A percentile compares a stretch with the other conserved stretches of the same genome.
Evolutionary conservation across 2,888 invertebrate genomes (phyloP).

Genomic region (Lissocephala sabroskyi): DNA sequence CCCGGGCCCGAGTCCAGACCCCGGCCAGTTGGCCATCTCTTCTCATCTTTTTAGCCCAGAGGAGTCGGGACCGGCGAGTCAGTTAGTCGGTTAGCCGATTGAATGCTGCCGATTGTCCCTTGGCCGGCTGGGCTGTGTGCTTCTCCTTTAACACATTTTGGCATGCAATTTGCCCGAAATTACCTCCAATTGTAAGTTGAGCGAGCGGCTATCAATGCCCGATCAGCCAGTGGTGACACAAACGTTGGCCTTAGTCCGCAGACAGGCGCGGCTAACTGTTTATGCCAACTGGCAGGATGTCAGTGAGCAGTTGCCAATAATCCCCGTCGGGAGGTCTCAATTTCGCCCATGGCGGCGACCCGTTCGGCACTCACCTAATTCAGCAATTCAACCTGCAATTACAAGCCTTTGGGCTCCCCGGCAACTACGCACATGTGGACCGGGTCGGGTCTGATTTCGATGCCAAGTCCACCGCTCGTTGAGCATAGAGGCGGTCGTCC

Average conservation of each 20-base stretch:
- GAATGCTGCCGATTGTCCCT: neutral
- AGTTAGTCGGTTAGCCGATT: conserved; percentile 61
- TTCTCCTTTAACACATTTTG: conserved; percentile 72
- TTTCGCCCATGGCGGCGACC: too few species aligned
- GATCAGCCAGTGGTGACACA: conserved; percentile 23
- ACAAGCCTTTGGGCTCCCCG: too few species aligned
- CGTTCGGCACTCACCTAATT: too few species aligned
- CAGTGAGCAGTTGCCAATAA: too few species aligned
- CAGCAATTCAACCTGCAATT: too few species aligned
- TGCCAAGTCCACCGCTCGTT: too few species aligned
- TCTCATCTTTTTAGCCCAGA: conserved; percentile 20
- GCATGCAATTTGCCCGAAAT: conserved; percentile 72
- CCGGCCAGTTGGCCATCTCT: neutral
- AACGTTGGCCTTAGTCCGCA: too few species aligned
- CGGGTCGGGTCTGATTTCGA: too few species aligned
- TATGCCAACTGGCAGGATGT: neutral
- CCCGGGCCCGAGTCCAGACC: neutral
- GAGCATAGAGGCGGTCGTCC: too few species aligned
- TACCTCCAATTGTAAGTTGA: conserved; percentile 70
- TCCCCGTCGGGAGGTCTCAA: too few species aligned
- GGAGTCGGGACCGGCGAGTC: conserved; percentile 47
- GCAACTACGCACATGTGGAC: too few species aligned
- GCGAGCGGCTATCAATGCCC: conserved; percentile 5
- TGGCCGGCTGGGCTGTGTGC: neutral
- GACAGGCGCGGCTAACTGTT: neutral